Evolutionary conservation across 2,797 vertebrate species (phyloP), one percentile per base, ranked within the genome.

Genomic region (Limnodromus scolopaceus): DNA sequence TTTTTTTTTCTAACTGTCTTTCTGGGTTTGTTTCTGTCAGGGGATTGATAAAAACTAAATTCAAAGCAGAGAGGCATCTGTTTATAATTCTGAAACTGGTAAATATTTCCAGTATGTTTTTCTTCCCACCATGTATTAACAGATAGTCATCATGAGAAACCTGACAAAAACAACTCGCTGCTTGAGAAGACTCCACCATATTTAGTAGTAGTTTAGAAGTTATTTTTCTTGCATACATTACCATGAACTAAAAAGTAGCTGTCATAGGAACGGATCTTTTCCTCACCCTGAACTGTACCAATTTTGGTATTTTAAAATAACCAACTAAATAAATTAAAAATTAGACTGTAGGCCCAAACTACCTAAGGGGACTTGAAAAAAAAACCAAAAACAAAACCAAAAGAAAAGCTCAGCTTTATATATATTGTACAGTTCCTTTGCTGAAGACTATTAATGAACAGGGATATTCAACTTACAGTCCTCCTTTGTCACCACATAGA

Each of bases 401-500:
- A 17, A 5, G 28, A 71, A 87, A 61, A 77, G 3, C 10, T 64
- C 39, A 71, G 24, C 10, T 82, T 93, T 58, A 78, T 16, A 38
- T 2, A 77, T 4, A 54, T 6, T 1, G 4, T 38, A 84, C 30
- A 87, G 22, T 1, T 9, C 17, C 17, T 63, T 8, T 63, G 39
- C n/a, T 77, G 22, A 83, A 64, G 20, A 54, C 13, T 75, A 16
- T 43, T 32, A 78, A 74, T 27, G 13, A 53, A 60, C 3, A 43
- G 16, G 22, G 45, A 32, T 38, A 72, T 64, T 24, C 30, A 54
- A 97, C 98, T 98, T 96, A 98, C 98, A 98, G 65, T 98, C 98
- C 41, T 98, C 98, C 91, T 98, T 98, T 16, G 98, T 98, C 88
- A 98, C 97, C 75, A 98, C 98, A 32, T 97, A 98, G 75, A 98